Conservation (phyloP, 2,888 invertebrate genomes). For the Argyresthia albistria region DNA sequence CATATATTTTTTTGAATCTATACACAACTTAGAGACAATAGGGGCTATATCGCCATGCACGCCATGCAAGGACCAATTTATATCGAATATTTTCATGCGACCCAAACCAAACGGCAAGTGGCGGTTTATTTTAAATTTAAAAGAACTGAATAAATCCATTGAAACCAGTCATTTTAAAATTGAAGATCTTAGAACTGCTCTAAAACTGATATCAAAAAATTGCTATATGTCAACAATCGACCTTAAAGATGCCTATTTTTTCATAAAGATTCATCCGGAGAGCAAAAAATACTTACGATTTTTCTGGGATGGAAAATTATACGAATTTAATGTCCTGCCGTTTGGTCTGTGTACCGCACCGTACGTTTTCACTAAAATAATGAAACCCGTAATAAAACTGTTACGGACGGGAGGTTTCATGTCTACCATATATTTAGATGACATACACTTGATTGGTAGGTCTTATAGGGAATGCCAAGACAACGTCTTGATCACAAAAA, state of each 20-base stretch:
- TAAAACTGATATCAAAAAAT: slow-evolving; percentile 4
- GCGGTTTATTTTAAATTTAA: slow-evolving; percentile 8
- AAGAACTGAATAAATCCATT: slow-evolving; percentile 6
- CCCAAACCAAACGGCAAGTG: slow-evolving; percentile 6
- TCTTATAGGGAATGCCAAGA: no score
- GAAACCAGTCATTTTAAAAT: slow-evolving; percentile 6
- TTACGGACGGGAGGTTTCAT: slow-evolving; percentile 7
- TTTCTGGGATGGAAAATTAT: slow-evolving; percentile 1
- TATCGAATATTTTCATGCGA: slow-evolving; percentile 7
- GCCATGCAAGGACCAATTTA: slow-evolving; percentile 5
- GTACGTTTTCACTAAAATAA: slow-evolving; percentile 9
- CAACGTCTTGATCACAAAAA: no score
- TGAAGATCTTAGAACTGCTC: slow-evolving; percentile 5
- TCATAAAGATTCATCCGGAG: not conserved
- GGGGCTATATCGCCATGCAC: slow-evolving; percentile 4
- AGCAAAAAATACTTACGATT: slow-evolving; percentile 8
- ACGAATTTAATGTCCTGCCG: slow-evolving; percentile 7
- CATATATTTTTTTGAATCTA: slow-evolving; percentile 5
- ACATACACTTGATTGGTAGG: not conserved
- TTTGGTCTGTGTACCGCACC: slow-evolving; percentile 5
- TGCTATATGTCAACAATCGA: slow-evolving; percentile 4
- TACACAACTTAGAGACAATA: not conserved
- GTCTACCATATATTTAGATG: slow-evolving; percentile 10
- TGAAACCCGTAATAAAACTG: slow-evolving; percentile 8
- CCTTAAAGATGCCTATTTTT: slow-evolving; percentile 6